Conservation (phyloP, 2,113 vertebrate species). For the Cyanocitta stelleri region DNA sequence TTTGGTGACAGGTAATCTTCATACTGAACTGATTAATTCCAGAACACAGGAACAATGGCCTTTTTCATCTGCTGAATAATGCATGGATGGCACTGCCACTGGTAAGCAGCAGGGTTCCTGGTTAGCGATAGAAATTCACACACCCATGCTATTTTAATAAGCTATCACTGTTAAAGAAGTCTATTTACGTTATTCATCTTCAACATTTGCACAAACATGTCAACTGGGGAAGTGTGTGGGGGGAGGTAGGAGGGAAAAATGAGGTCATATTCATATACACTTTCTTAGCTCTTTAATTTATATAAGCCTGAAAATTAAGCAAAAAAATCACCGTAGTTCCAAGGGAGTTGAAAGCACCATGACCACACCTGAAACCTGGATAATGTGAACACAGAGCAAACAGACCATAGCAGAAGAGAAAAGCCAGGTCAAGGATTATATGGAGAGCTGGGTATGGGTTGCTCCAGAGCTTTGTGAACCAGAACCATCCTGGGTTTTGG, state of each 20-base stretch:
- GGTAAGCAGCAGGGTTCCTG: constrained; percentile 54
- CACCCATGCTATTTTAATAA: constrained; percentile 66
- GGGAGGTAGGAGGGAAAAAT: constrained; percentile 62
- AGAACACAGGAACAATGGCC: constrained; percentile 51
- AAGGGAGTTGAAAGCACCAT: not conserved
- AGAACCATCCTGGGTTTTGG: not conserved
- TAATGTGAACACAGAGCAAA: not conserved
- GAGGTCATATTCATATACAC: constrained; percentile 50
- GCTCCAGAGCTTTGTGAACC: not conserved
- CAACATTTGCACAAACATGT: constrained; percentile 62
- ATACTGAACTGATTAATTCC: constrained; percentile 57
- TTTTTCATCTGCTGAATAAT: constrained; percentile 59
- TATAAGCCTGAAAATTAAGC: constrained; percentile 46
- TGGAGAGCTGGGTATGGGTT: not conserved
- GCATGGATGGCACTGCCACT: constrained; percentile 39
- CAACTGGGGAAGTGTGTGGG: constrained; percentile 63
- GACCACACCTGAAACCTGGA: not conserved
- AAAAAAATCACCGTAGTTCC: not conserved
- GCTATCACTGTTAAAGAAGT: constrained; percentile 53
- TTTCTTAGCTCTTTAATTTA: constrained; percentile 61
- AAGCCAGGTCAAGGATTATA: not conserved
- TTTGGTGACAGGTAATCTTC: constrained; percentile 66
- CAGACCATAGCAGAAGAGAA: not conserved
- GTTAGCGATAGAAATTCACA: constrained; percentile 55
- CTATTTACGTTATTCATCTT: constrained; percentile 64